A percentile compares a stretch with the other conserved stretches of the same genome.
Evolutionary conservation across 2,797 vertebrate species (phyloP).

Genomic region (Malacoraja senta): DNA sequence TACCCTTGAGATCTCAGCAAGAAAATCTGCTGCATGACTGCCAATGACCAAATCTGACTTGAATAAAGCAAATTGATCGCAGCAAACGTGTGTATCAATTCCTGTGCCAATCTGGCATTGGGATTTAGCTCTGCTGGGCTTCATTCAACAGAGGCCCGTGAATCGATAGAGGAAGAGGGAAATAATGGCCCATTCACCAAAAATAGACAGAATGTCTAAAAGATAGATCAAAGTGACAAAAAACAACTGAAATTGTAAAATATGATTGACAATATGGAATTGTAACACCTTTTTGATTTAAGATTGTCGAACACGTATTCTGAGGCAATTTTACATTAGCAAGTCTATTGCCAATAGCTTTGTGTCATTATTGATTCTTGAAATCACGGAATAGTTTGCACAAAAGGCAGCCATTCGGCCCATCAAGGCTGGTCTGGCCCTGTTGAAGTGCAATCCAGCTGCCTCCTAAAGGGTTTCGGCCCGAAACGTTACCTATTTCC

Average conservation of each 20-base stretch:
- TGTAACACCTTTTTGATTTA: neutral
- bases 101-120: neutral
- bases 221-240: neutral
- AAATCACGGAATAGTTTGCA: too few species aligned
- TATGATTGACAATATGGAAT: neutral
- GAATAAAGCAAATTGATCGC: neutral
- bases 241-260: neutral
- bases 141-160: neutral
- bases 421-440: too few species aligned
- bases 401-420: too few species aligned
- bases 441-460: too few species aligned
- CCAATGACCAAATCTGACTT: neutral
- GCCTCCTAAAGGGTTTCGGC: too few species aligned
- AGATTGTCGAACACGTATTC: neutral
- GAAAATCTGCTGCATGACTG: neutral
- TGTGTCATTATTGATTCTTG: neutral
- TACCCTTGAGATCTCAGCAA: neutral
- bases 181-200: neutral
- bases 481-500: too few species aligned
- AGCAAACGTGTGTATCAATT: neutral
- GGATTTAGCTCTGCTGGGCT: neutral
- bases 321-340: neutral
- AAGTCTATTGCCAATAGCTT: neutral
- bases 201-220: neutral
- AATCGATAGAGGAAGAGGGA: neutral